Base-by-base conservation (phyloP, 2,888 invertebrate species). In the Agonopterix subpropinquella region DNA sequence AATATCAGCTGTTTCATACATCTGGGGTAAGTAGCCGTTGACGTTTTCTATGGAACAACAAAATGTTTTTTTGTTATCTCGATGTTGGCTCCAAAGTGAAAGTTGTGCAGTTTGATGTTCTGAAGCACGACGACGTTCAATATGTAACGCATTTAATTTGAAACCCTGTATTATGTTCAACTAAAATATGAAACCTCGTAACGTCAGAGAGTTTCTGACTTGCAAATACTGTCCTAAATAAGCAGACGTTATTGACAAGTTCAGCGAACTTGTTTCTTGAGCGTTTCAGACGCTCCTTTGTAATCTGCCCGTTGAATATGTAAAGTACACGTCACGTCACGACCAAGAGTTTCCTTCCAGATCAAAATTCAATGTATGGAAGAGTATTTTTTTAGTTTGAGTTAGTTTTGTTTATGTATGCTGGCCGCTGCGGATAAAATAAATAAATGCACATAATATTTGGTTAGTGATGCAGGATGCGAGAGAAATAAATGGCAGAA, bases 371-470 rank as follows among this genome's bases (percentile, higher is more conserved):
- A 61, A 57, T 35, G 28, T 44, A 45, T 37, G 42, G 59, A 60
- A 57, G 43, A 64, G 53, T 63, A 68, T 61, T 64, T 61, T 64
- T 65, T 67, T 62, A 55, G 65, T 61, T 56, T 54, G 57, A 62
- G 62, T 62, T 62, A 58, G 64, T 64, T 67, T 28, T 28, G 28
- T 28, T 28, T 28, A 28, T 28, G 28, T 28, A 58, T 61, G 64
- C 65, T 55, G 69, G 64, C 67, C 60, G 65, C 55, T 59, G 57
- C 57, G 67, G 69, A 65, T 71, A 69, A 74, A 74, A 75, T 74
- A 79, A 83, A 85, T 81, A 77, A 77, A 86, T 86, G 85, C 78
- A 83, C 84, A 84, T 83, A 82, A 76, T 74, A 82, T 83, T 83
- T 82, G 80, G 75, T 79, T 77, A 73, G 28, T 67, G 73, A 79